phyloP scores from a whole-genome alignment of 2,888 invertebrate species.

The Callyntrura sp. region DNA sequence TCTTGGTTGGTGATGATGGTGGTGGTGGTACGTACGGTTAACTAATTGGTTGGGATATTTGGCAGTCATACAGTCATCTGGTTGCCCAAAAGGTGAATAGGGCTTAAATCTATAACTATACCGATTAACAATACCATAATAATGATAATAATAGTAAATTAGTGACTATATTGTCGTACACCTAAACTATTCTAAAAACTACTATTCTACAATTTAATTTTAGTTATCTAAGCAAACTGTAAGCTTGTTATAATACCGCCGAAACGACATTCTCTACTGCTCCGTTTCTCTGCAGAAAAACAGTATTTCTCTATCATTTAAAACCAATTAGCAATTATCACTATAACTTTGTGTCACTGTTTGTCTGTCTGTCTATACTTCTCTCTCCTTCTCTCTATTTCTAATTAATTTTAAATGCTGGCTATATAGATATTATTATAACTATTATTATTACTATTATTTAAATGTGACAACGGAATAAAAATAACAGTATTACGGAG shows the following conservation, averaged over 20 bases:
- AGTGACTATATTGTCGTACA: background rate
- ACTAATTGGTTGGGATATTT: constrained; percentile 71
- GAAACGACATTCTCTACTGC: background rate
- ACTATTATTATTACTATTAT: constrained; percentile 5
- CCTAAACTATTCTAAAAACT: constrained; percentile 43
- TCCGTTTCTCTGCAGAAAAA: constrained; percentile 42
- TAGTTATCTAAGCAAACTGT: constrained; percentile 13
- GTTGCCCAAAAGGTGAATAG: constrained; percentile 86
- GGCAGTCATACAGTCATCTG: constrained; percentile 86
- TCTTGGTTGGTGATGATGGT: constrained; percentile 29
- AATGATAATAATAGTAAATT: background rate
- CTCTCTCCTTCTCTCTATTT: constrained; percentile 22
- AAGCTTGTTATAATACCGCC: background rate
- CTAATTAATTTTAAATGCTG: constrained; percentile 37
- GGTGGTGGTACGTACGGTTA: constrained; percentile 59
- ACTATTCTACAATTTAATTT: constrained; percentile 39
- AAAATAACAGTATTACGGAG: constrained; percentile 3
- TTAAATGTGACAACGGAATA: constrained; percentile 34
- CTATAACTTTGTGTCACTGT: constrained; percentile 24
- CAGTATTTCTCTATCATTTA: background rate
- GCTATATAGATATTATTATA: constrained; percentile 30
- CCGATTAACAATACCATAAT: background rate
- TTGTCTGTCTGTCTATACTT: background rate
- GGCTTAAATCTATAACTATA: constrained; percentile 75
- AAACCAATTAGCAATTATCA: constrained; percentile 15